Conservation (phyloP, 2,888 invertebrate genomes). For the Brenthis hecate region DNA sequence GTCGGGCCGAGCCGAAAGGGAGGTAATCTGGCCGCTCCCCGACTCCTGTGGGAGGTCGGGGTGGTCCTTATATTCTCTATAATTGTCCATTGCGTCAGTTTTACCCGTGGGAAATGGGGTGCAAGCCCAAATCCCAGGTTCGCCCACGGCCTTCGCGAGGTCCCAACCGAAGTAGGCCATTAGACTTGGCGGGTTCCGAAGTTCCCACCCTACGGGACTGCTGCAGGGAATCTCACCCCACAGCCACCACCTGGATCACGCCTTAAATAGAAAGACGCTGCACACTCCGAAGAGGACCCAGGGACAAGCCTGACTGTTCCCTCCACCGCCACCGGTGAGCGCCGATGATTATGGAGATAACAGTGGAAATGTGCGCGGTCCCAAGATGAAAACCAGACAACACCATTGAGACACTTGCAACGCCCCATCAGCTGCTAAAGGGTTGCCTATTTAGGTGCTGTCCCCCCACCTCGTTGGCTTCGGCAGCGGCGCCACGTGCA, state of each 20-base stretch:
- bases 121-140: neutral
- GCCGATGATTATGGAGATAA: neutral
- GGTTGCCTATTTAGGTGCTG: too few relatives aligned
- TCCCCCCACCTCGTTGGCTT: too few relatives aligned
- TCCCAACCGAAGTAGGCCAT: neutral
- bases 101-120: too few relatives aligned
- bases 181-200: slow-evolving; percentile 21
- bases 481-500: too few relatives aligned
- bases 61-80: too few relatives aligned
- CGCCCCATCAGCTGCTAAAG: too few relatives aligned
- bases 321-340: neutral
- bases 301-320: slow-evolving; percentile 13
- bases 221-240: slow-evolving; percentile 21
- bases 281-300: slow-evolving; percentile 15
- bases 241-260: slow-evolving; percentile 16
- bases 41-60: too few relatives aligned
- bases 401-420: too few relatives aligned
- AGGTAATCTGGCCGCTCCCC: neutral
- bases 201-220: slow-evolving; percentile 8
- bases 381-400: too few relatives aligned
- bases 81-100: neutral
- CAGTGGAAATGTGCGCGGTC: slow-evolving; percentile 3
- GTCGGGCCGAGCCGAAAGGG: slow-evolving; percentile 22
- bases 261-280: neutral
- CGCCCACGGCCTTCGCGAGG: neutral